Evolutionary conservation across 2,113 vertebrate species (phyloP).

Genomic region (Coryphaenoides rupestris): DNA sequence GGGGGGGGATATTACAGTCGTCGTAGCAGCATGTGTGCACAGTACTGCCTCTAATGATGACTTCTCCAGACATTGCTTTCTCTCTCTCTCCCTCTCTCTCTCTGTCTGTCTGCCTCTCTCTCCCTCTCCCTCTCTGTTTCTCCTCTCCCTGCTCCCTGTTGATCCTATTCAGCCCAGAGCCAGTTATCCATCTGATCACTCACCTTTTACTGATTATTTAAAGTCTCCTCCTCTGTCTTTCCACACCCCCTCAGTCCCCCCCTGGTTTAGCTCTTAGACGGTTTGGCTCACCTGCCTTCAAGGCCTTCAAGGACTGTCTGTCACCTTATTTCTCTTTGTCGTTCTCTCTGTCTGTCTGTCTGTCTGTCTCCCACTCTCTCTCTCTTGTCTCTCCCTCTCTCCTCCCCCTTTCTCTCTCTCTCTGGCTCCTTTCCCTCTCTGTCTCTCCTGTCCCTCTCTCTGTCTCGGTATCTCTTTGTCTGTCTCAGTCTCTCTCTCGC

Average conservation of each 20-base stretch:
- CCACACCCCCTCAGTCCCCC: not conserved
- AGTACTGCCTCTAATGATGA: conserved; percentile 38
- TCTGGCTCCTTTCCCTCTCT: not conserved
- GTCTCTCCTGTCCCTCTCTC: not conserved
- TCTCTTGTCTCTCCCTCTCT: not conserved
- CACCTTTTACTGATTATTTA: not conserved
- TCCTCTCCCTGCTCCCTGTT: not conserved
- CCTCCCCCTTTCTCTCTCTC: not conserved
- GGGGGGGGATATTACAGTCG: conserved; percentile 22
- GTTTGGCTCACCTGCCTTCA: conserved; percentile 3
- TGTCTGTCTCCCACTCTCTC: not conserved
- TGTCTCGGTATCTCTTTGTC: not conserved
- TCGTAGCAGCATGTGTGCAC: conserved; percentile 19
- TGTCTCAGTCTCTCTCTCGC: not conserved
- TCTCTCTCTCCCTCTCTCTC: conserved; percentile 43
- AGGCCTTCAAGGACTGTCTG: not conserved
- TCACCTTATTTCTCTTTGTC: not conserved
- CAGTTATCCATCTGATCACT: conserved; percentile 3
- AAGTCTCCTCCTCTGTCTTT: not conserved
- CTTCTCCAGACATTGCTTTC: conserved; percentile 57
- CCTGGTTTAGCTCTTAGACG: not conserved
- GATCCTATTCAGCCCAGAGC: not conserved
- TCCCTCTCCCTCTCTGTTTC: too few species aligned
- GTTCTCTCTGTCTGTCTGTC: not conserved
- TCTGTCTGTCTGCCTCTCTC: conserved; percentile 27